Conservation (phyloP, 2,888 invertebrate genomes). For the Diadegma fenestrale region DNA sequence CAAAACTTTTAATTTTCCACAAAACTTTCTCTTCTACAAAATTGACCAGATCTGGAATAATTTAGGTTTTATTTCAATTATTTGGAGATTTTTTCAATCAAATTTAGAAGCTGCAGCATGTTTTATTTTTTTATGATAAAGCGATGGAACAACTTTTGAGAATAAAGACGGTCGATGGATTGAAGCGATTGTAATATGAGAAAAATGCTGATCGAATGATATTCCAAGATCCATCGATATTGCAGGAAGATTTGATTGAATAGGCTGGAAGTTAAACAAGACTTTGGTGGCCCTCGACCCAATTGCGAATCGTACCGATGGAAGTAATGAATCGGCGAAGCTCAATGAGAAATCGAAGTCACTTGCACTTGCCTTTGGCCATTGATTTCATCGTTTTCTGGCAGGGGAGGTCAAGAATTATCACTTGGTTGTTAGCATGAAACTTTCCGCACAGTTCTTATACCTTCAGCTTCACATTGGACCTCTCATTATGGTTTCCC, state of each 20-base stretch:
- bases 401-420: background rate
- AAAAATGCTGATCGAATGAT: background rate
- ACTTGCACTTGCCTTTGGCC: background rate
- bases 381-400: background rate
- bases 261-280: slow-evolving; percentile 20
- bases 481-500: background rate
- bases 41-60: background rate
- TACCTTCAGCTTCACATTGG: background rate
- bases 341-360: background rate
- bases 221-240: slow-evolving; percentile 3
- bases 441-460: background rate
- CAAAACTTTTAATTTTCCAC: too few relatives aligned
- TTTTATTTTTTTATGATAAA: background rate
- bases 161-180: background rate
- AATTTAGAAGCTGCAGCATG: background rate
- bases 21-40: too few relatives aligned
- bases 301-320: background rate
- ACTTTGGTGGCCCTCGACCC: slow-evolving; percentile 14
- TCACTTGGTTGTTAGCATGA: background rate
- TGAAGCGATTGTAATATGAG: background rate
- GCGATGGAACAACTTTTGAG: background rate
- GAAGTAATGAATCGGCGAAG: slow-evolving; percentile 7
- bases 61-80: background rate
- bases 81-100: too few relatives aligned
- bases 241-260: slow-evolving; percentile 15